phyloP scores from a whole-genome alignment of 2,113 vertebrate genomes.

The Oreochromis aureus region DNA sequence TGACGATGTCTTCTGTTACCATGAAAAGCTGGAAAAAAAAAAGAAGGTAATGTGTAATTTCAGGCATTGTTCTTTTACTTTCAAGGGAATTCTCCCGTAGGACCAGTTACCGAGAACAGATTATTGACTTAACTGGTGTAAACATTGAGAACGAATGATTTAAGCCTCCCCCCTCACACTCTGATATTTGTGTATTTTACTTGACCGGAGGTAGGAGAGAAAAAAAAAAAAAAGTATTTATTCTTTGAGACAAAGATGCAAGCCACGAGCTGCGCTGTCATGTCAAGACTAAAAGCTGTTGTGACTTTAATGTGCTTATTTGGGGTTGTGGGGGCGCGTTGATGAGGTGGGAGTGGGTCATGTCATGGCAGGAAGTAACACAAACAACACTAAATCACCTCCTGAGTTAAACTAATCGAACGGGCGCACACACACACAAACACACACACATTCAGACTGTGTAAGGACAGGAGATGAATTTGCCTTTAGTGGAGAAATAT shows the following conservation, averaged over 20 bases:
- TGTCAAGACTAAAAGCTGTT: constrained; percentile 24
- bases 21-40: background rate
- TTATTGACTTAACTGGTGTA: constrained; percentile 67
- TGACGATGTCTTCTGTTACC: background rate
- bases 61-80: constrained; percentile 36
- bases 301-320: constrained; percentile 51
- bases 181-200: constrained; percentile 49
- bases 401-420: constrained; percentile 50
- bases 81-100: background rate
- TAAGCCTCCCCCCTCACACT: constrained; percentile 1
- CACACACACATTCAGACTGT: constrained; percentile 5
- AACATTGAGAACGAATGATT: constrained; percentile 59
- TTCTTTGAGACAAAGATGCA: constrained; percentile 19
- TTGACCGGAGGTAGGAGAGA: background rate
- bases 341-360: constrained; percentile 50
- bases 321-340: constrained; percentile 30
- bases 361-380: constrained; percentile 44
- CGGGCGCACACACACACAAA: background rate
- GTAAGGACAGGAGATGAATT: constrained; percentile 38
- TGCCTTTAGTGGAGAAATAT: constrained; percentile 4
- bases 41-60: background rate
- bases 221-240: constrained; percentile 23
- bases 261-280: background rate
- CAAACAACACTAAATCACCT: constrained; percentile 58
- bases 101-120: constrained; percentile 31